A percentile compares a stretch with the other conserved stretches of the same genome.
phyloP scores from a whole-genome alignment of 2,888 invertebrate species.

The Erynnis tages region DNA sequence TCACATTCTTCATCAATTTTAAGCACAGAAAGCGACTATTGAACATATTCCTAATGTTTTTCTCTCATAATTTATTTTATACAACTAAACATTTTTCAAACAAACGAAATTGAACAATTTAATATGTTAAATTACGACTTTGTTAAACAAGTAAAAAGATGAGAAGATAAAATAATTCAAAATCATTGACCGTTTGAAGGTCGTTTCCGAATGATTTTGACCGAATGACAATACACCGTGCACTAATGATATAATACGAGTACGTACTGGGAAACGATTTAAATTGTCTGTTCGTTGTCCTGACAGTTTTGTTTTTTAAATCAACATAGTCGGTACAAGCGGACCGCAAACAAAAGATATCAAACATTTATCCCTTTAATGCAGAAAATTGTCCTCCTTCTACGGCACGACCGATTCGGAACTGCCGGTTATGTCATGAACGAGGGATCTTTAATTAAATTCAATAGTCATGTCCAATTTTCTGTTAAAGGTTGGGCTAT shows the following conservation, averaged over 20 bases:
- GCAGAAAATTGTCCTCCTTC: conserved; percentile 19
- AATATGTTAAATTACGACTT: no score
- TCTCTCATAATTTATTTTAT: no score
- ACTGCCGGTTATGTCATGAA: conserved; percentile 22
- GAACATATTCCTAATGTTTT: no score
- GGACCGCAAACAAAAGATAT: conserved; percentile 3
- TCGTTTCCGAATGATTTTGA: background rate
- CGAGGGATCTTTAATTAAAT: conserved; percentile 43
- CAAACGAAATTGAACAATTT: no score
- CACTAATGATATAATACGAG: no score
- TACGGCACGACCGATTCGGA: conserved; percentile 23
- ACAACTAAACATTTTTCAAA: no score
- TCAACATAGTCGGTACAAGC: background rate
- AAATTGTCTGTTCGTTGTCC: background rate
- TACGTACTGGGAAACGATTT: no score
- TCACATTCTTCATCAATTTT: no score
- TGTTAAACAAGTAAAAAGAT: background rate
- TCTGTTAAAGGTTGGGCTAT: conserved; percentile 50
- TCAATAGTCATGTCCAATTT: conserved; percentile 55
- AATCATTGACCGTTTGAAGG: conserved; percentile 8
- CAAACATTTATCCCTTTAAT: conserved; percentile 16
- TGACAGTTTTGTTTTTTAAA: background rate
- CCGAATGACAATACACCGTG: no score
- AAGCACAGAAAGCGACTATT: no score
- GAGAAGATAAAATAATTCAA: background rate